These are phyloP conservation scores for Aporrectodea caliginosa DNA, from an alignment of 1,140 invertebrate species.

Conservation along the genomic window DNA sequence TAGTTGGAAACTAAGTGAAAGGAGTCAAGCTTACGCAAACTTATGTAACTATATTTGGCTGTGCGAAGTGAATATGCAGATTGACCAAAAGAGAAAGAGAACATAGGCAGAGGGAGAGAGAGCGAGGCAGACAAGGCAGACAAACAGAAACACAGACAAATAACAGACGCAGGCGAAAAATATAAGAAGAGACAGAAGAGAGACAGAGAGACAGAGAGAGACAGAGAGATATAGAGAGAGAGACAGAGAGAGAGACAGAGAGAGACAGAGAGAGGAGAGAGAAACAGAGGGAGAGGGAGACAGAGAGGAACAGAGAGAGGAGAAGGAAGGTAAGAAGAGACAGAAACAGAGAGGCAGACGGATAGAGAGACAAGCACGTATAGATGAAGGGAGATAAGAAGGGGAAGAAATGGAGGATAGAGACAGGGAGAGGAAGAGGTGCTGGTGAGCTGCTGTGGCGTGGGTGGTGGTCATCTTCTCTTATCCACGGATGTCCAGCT, in stretches of 20 bases:
- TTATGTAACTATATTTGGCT: too few species aligned
- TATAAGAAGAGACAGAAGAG: not conserved
- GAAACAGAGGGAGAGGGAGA: not conserved
- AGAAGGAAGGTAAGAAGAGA: not conserved
- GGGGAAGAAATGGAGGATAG: not conserved
- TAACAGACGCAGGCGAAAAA: too few species aligned
- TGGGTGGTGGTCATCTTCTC: too few species aligned
- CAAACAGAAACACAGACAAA: too few species aligned
- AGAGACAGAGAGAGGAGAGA: not conserved
- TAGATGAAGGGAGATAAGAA: not conserved
- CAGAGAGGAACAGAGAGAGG: not conserved
- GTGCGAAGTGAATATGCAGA: too few species aligned
- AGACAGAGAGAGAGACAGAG: not conserved
- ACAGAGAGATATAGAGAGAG: not conserved
- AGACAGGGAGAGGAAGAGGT: not conserved
- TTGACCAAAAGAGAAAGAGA: too few species aligned
- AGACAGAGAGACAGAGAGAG: not conserved
- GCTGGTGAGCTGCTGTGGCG: too few species aligned
- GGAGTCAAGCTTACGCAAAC: too few species aligned
- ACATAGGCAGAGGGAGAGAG: too few species aligned
- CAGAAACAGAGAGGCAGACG: not conserved
- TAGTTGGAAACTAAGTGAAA: too few species aligned
- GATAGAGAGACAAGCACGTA: not conserved
- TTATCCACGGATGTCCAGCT: too few species aligned
- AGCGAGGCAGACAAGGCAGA: too few species aligned